Base-by-base conservation (phyloP, 2,797 vertebrate species). In the Notolepis coatsorum region DNA sequence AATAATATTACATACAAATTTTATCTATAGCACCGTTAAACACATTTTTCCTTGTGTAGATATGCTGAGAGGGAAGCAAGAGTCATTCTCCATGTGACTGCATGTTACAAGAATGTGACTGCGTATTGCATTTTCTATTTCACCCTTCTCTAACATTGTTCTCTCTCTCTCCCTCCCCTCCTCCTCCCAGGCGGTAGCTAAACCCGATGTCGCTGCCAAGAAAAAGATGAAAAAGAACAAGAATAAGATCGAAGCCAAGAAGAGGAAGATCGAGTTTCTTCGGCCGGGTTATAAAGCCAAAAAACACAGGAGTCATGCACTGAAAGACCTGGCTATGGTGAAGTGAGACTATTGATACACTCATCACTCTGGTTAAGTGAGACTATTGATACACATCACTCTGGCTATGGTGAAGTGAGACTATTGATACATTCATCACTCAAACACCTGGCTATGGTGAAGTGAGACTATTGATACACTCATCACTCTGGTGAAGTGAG, bases 161-260 rank as follows among this genome's bases (percentile, higher is more conserved):
- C n/a, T n/a, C n/a, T n/a, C n/a, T n/a, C 33, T 58, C 21, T 33
- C 8, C 30, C 12, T 8, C 21, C 10, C 13, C 37, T 38, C 9
- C 8, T 37, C 46, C 20, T 20, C 9, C 3, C 72, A 99, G 97
- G 93, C 95, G 43, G 97, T 99, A 39, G 90, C 94, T 0, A 96
- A 99, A 82, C 97, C 97, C 0, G 97, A 96, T 13, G 74, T 98
- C 6, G 97, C 98, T 35, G 97, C 96, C n/a, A 95, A 94, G 88
- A 98, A 94, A 86, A 99, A 99, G 79, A 67, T 99, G 28, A 99
- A 99, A 87, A 97, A 95, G 82, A 94, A 99, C 67, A 95, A 92
- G 78, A 98, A 94, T 81, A 99, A 98, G 91, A 94, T 89, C 0
- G 96, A 97, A 89, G 94, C 95, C 4, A 97, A 92, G 82, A 99